Evolutionary conservation across 1,140 invertebrate species (phyloP), one percentile per base, ranked within the genome.

Genomic region (Charaxes varanes): DNA sequence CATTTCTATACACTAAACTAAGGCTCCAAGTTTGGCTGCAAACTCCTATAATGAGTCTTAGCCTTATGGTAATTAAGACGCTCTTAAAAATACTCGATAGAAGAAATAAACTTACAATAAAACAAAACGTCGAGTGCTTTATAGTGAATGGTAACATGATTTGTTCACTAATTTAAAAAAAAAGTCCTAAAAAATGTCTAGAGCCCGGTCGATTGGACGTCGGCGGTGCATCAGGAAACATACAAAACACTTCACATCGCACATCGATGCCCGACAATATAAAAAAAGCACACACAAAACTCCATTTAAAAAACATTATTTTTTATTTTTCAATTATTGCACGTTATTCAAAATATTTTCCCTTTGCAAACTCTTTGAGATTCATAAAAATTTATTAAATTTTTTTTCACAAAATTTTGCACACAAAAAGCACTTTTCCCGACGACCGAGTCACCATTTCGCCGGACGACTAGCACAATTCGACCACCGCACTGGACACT

Each of bases 101-200:
- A 64, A 50, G 44, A 67, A 68, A 64, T 43, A 55, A 69, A 74
- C 65, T 73, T 77, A 79, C 56, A 60, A 53, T 73, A 70, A 77
- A 64, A 61, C 31, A 64, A 67, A 65, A 61, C 51, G 53, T 69
- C 62, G 62, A 69, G 62, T 73, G 68, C 61, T 65, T 71, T 67
- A 73, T 65, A 73, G 63, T 73, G 76, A 73, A 73, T 80, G 76
- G 76, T 80, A 80, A 80, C 76, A 80, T 76, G 56, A 62, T 78
- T 77, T 76, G 65, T 77, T 80, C 74, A 74, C 71, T 79, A 79
- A 72, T 60, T 63, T 65, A 61, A 54, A 63, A 64, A n/a, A n/a
- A 51, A 28, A 35, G 55, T 49, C 17, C 19, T 17, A 31, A 30
- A 31, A 31, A 31, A 31, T 11, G 42, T 38, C 35, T 27, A 18